Evolutionary conservation across 2,113 vertebrate genomes (phyloP).

Genomic region (Setophaga petechia): DNA sequence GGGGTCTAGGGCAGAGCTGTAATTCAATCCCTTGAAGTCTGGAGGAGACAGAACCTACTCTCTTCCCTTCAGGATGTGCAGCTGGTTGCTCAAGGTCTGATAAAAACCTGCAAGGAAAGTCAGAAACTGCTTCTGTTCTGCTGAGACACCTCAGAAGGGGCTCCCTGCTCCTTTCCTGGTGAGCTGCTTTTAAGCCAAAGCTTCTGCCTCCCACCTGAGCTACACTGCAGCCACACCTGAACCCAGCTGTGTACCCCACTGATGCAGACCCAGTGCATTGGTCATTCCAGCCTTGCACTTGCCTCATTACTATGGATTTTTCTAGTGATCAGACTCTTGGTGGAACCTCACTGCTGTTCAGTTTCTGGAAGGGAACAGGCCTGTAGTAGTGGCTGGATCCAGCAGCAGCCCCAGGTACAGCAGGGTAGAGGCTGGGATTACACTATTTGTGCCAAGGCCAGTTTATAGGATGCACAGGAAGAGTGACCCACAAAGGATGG

Average conservation of each 20-base stretch:
- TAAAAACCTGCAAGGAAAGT: neutral
- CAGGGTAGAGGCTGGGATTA: neutral
- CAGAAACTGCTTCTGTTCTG: neutral
- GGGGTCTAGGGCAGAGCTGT: neutral
- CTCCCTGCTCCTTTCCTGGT: neutral
- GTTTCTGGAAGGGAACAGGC: neutral
- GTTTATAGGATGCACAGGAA: neutral
- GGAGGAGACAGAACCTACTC: neutral
- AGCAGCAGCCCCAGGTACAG: neutral
- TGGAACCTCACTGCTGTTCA: neutral
- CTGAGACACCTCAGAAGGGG: neutral
- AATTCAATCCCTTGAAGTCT: neutral
- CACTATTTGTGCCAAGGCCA: neutral
- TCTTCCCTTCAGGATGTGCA: neutral
- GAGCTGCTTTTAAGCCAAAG: neutral
- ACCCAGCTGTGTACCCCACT: neutral
- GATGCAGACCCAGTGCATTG: neutral
- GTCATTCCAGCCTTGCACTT: neutral
- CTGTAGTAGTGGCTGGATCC: neutral
- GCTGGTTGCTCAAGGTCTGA: neutral
- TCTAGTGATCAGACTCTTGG: rapidly evolving
- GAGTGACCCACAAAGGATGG: neutral
- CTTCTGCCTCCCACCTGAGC: neutral
- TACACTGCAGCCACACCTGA: neutral
- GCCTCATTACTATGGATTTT: neutral